Base-by-base conservation (phyloP, 1,140 invertebrate species). In the Aphelinus certus region DNA sequence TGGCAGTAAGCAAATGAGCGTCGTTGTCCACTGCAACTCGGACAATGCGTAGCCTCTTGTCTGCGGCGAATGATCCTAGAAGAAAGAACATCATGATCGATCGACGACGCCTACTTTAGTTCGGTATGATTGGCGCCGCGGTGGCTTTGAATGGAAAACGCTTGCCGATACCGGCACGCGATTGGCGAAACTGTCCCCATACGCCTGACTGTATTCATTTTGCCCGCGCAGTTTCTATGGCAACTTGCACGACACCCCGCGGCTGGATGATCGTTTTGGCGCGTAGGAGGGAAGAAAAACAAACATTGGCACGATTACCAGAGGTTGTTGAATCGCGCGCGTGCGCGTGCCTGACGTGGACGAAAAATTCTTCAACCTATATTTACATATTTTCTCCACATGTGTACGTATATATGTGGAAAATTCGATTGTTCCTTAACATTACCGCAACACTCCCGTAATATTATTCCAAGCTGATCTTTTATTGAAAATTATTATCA, bases 141-240 rank as follows among this genome's bases (percentile, higher is more conserved):
- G 63, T 26, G 63, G 63, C 63, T 49, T 53, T 26, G 3, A 7
- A 7, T 71, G 69, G 60, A 71, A n/a, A 71, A 71, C 48, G 46
- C 49, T 45, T 2, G 10, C 3, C 6, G 62, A 65, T n/a, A 57
- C 45, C 53, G 4, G 45, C 53, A 48, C 62, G 10, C 62, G n/a
- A 72, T 64, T 72, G 70, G 61, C 70, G n/a, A 48, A 72, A 45
- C n/a, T 6, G 7, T 3, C 55, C 66, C 53, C 42, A 9, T 57
- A 46, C 5, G 10, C 43, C 1, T 26, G 10, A 9, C 46, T 47
- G 45, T 46, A 63, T 63, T 48, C 48, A 42, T 72, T 64, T 71
- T 71, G 56, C 48, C 58, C 7, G 10, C 48, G 47, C 43, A 6
- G 53, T 72, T 46, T 48, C 70, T 65, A 72, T 72, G 70, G 70